Evolutionary conservation across 2,113 vertebrate genomes (phyloP).

Genomic region (Procavia capensis): DNA sequence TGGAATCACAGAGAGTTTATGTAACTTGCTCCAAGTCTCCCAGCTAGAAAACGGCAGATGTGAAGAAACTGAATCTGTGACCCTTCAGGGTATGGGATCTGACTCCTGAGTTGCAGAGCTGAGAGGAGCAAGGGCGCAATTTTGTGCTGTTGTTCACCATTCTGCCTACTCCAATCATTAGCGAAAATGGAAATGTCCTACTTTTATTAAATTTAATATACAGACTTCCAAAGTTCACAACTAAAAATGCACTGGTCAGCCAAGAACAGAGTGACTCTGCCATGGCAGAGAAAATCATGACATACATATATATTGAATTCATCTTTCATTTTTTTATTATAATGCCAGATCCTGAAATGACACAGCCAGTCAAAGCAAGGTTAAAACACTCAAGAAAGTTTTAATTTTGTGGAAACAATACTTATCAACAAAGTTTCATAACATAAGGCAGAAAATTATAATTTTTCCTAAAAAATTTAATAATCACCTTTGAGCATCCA

Average conservation of each 20-base stretch:
- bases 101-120: not conserved
- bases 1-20: not conserved
- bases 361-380: no score
- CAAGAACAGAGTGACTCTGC: not conserved
- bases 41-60: not conserved
- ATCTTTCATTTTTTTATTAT: not conserved
- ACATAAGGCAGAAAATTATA: not conserved
- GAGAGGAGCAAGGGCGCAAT: not conserved
- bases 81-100: not conserved
- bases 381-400: not conserved
- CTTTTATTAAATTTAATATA: not conserved
- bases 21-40: not conserved
- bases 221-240: not conserved
- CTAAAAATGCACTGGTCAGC: no score
- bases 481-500: no score
- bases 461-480: not conserved
- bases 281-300: no score
- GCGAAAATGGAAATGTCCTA: not conserved
- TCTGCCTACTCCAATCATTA: not conserved
- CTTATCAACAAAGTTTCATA: rapidly evolving
- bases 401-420: not conserved
- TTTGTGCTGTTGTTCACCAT: not conserved
- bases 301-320: rapidly evolving
- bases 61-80: not conserved
- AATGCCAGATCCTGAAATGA: no score